Percentiles rank a stretch among this genome's conserved stretches.
Conservation (phyloP, 1,140 invertebrate species). For the Drosophila teissieri region DNA sequence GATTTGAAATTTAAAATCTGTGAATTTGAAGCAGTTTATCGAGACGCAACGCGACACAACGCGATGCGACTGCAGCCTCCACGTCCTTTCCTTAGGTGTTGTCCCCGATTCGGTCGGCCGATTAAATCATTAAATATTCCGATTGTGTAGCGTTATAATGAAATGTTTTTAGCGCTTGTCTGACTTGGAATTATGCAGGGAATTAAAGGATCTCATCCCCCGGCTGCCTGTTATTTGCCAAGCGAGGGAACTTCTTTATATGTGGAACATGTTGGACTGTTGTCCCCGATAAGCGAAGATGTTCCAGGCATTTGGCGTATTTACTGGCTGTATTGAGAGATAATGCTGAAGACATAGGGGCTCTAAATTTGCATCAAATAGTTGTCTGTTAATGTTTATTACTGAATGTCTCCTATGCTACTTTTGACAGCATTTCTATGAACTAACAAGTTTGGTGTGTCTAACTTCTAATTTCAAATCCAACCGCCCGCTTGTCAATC, state of each 20-base stretch:
- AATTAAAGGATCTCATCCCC: conserved; percentile 72
- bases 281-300: conserved; percentile 50
- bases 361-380: not conserved
- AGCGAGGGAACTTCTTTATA: conserved; percentile 39
- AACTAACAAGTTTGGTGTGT: too few species aligned
- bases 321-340: conserved; percentile 9
- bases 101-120: conserved; percentile 62
- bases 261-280: conserved; percentile 55
- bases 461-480: too few species aligned
- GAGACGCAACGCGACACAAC: conserved; percentile 17
- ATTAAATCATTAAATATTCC: conserved; percentile 85
- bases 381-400: not conserved
- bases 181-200: conserved; percentile 80
- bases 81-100: conserved; percentile 68
- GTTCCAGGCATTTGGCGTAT: conserved; percentile 31
- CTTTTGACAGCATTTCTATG: not conserved
- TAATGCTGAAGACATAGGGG: not conserved
- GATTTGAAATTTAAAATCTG: conserved; percentile 83
- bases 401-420: too few species aligned
- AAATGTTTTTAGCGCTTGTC: conserved; percentile 84
- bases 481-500: not conserved
- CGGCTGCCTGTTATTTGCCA: conserved; percentile 44
- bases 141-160: conserved; percentile 84
- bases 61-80: conserved; percentile 9
- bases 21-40: conserved; percentile 83